Evolutionary conservation across 2,797 vertebrate genomes (phyloP).

Genomic region (Cygnus olor): DNA sequence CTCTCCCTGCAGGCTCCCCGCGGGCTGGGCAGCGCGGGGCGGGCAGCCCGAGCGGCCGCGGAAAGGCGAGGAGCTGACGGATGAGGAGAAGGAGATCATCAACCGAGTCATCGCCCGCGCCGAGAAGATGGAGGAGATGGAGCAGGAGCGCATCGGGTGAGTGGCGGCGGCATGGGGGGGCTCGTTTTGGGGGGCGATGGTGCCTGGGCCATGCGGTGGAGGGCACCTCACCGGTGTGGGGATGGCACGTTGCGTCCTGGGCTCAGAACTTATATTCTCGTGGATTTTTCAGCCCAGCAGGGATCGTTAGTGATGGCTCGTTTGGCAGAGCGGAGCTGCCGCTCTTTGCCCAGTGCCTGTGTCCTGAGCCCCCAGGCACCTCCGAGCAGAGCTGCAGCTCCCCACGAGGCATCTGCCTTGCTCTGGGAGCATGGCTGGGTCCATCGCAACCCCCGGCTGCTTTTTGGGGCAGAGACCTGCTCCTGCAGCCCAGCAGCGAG

Average conservation of each 20-base stretch:
- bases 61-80: conserved; percentile 88
- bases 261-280: too few relatives aligned
- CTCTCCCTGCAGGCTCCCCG: conserved; percentile 69
- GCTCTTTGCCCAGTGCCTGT: rapidly evolving
- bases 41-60: conserved; percentile 69
- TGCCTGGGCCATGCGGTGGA: too few relatives aligned
- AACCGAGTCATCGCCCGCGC: conserved; percentile 92
- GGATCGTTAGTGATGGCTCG: rapidly evolving
- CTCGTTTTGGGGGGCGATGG: background rate
- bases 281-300: rapidly evolving
- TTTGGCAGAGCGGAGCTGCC: background rate
- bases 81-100: conserved; percentile 97
- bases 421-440: rapidly evolving
- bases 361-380: background rate
- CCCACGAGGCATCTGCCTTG: background rate
- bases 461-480: too few relatives aligned
- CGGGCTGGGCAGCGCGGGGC: conserved; percentile 65
- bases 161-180: rapidly evolving
- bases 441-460: rapidly evolving
- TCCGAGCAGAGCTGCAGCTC: rapidly evolving
- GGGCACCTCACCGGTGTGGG: too few relatives aligned
- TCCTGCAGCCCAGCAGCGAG: background rate
- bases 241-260: background rate
- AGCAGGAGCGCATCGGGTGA: conserved; percentile 92
- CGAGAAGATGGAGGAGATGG: conserved; percentile 90